These are phyloP conservation scores for Ametastegia equiseti DNA, from an alignment of 2,888 invertebrate species.

Conservation along the genomic window DNA sequence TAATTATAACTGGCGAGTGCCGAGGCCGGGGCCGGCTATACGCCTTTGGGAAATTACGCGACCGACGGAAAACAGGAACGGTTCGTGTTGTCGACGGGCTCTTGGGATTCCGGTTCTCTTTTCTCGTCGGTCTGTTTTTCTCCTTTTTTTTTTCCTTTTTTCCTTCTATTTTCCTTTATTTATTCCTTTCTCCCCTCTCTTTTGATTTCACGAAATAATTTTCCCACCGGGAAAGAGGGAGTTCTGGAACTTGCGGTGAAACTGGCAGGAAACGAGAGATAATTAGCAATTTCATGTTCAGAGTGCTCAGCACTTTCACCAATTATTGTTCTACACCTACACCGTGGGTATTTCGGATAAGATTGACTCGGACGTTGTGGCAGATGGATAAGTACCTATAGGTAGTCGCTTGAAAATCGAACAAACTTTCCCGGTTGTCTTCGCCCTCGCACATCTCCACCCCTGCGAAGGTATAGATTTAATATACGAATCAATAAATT, in stretches of 20 bases:
- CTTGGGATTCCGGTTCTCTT: slow-evolving; percentile 21
- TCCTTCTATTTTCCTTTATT: neutral
- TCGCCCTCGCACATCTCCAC: too few relatives aligned
- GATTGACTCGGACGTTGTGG: too few relatives aligned
- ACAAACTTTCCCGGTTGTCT: neutral
- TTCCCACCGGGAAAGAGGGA: neutral
- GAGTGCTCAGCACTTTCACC: neutral
- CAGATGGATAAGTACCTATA: too few relatives aligned
- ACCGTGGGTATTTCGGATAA: neutral
- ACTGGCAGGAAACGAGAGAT: slow-evolving; percentile 32
- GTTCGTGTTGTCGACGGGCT: slow-evolving; percentile 37
- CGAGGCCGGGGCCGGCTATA: slow-evolving; percentile 56
- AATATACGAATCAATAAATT: too few relatives aligned
- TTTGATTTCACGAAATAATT: too few relatives aligned
- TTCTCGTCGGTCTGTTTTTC: slow-evolving; percentile 45
- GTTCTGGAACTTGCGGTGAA: neutral
- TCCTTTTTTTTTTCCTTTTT: slow-evolving; percentile 38
- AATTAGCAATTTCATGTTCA: slow-evolving; percentile 34
- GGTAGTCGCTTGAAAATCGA: too few relatives aligned
- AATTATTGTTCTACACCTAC: neutral
- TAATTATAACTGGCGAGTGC: slow-evolving; percentile 65
- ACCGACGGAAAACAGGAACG: slow-evolving; percentile 43
- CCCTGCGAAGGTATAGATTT: too few relatives aligned
- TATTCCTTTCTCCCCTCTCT: too few relatives aligned
- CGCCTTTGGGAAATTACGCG: slow-evolving; percentile 48